These are phyloP conservation scores for Morpho deidamia DNA, from an alignment of 2,888 invertebrate genomes.

Conservation along the genomic window DNA sequence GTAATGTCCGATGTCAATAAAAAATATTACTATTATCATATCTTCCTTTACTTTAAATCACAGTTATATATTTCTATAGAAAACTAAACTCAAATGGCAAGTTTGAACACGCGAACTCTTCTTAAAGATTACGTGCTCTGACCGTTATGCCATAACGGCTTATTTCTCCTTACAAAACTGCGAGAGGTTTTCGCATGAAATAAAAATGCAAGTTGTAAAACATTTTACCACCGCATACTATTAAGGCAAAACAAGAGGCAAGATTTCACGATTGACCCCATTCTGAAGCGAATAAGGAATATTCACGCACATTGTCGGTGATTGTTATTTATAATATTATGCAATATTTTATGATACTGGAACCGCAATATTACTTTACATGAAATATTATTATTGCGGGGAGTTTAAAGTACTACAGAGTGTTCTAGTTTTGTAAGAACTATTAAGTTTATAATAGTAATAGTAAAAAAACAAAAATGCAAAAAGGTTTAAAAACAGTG, in stretches of 20 bases:
- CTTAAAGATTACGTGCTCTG: too few relatives aligned
- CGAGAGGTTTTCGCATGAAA: neutral
- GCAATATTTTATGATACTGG: neutral
- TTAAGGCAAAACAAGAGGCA: conserved; percentile 3
- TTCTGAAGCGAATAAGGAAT: conserved; percentile 5
- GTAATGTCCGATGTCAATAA: too few relatives aligned
- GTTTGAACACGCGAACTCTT: too few relatives aligned
- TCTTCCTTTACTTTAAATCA: too few relatives aligned
- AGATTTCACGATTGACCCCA: conserved; percentile 11
- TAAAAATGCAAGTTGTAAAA: neutral
- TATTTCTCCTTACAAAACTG: too few relatives aligned
- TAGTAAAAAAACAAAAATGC: too few relatives aligned
- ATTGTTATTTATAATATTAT: neutral
- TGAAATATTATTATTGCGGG: neutral
- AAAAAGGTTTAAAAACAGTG: too few relatives aligned
- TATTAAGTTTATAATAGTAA: too few relatives aligned
- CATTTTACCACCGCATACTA: neutral
- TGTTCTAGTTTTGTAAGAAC: neutral
- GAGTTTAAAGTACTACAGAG: neutral
- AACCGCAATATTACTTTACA: neutral
- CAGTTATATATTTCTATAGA: too few relatives aligned
- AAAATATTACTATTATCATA: too few relatives aligned
- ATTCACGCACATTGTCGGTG: neutral
- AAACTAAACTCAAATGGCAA: too few relatives aligned
- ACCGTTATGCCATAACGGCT: too few relatives aligned